These are phyloP conservation scores for Poecile montanus DNA, from an alignment of 2,797 vertebrate genomes.

Conservation along the genomic window DNA sequence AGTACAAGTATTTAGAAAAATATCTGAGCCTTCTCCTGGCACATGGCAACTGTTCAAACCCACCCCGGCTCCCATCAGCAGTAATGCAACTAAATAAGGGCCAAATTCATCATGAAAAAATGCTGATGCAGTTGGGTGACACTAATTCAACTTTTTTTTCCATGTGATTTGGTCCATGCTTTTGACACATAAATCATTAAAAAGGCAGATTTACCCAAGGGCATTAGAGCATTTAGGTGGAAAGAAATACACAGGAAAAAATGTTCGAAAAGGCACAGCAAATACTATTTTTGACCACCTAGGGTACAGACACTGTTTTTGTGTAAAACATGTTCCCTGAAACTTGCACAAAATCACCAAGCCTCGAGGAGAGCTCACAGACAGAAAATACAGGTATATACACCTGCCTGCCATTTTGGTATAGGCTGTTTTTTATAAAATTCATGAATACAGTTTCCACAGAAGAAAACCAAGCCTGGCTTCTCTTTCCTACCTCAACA, in stretches of 20 bases:
- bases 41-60: slow-evolving; percentile 26
- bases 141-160: slow-evolving; percentile 59
- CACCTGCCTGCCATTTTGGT: background rate
- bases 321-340: background rate
- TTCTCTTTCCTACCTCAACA: background rate
- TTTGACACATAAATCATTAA: slow-evolving; percentile 68
- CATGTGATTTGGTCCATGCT: slow-evolving; percentile 57
- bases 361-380: background rate
- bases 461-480: background rate
- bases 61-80: slow-evolving; percentile 21
- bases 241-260: slow-evolving; percentile 53
- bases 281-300: slow-evolving; percentile 50
- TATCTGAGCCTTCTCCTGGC: slow-evolving; percentile 4
- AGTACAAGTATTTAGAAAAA: slow-evolving; percentile 7
- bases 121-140: slow-evolving; percentile 66
- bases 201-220: slow-evolving; percentile 68
- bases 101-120: slow-evolving; percentile 55
- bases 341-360: background rate
- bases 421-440: background rate
- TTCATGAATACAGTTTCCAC: background rate
- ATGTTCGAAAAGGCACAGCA: slow-evolving; percentile 7
- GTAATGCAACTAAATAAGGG: slow-evolving; percentile 51
- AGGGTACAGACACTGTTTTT: slow-evolving; percentile 3
- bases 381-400: background rate
- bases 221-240: slow-evolving; percentile 67